Percentiles rank a stretch among this genome's conserved stretches.
phyloP scores from a whole-genome alignment of 1,140 invertebrate species.

The Pteromalus puparum region DNA sequence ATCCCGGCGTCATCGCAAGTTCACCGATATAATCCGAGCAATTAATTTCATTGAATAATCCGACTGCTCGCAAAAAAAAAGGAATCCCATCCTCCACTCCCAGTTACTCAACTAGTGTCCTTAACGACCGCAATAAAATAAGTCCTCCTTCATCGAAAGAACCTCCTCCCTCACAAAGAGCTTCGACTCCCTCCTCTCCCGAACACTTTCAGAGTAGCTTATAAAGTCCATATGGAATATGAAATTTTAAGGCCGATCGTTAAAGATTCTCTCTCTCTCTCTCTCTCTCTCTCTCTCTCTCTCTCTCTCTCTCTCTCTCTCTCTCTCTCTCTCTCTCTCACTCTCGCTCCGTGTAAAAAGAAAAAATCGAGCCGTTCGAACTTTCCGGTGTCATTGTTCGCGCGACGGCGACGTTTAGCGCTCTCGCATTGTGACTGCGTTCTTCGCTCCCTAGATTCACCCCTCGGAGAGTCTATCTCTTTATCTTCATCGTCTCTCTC shows the following conservation, averaged over 20 bases:
- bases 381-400: slow-evolving; percentile 60
- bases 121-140: slow-evolving; percentile 49
- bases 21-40: slow-evolving; percentile 25
- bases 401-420: not conserved
- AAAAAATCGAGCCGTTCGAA: slow-evolving; percentile 27
- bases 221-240: slow-evolving; percentile 57
- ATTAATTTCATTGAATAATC: slow-evolving; percentile 47
- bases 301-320: not conserved
- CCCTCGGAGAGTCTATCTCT: slow-evolving; percentile 3
- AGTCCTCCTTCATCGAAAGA: not conserved
- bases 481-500: not conserved
- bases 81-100: slow-evolving; percentile 19
- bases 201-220: slow-evolving; percentile 36
- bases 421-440: slow-evolving; percentile 47
- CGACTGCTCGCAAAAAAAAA: not conserved
- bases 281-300: slow-evolving; percentile 44
- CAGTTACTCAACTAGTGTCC: slow-evolving; percentile 53
- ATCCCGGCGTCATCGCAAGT: not conserved
- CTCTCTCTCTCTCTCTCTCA: slow-evolving; percentile 4
- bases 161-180: slow-evolving; percentile 27
- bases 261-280: slow-evolving; percentile 47
- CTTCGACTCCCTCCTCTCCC: not conserved
- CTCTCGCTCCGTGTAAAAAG: slow-evolving; percentile 8
- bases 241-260: slow-evolving; percentile 64
- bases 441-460: slow-evolving; percentile 29